A percentile compares a stretch with the other conserved stretches of the same genome.
These are phyloP conservation scores for Cisticola juncidis DNA, from an alignment of 2,113 vertebrate species.

Conservation along the genomic window DNA sequence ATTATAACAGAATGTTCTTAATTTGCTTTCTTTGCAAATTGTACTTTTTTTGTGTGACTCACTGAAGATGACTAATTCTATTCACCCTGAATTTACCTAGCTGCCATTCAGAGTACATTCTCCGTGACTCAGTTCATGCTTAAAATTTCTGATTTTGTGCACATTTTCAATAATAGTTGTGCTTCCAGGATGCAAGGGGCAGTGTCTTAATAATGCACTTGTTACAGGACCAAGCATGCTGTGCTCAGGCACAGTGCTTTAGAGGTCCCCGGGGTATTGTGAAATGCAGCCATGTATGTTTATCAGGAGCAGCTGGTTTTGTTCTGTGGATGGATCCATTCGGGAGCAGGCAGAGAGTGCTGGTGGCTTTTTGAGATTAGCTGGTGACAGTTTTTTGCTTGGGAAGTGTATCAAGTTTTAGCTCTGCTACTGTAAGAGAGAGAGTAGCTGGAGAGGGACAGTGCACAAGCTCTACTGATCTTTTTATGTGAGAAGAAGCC, in stretches of 20 bases:
- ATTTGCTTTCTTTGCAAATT: background rate
- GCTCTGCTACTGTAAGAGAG: background rate
- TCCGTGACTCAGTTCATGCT: background rate
- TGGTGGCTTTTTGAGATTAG: conserved; percentile 39
- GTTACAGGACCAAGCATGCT: background rate
- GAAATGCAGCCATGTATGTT: conserved; percentile 18
- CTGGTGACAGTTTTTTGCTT: conserved; percentile 23
- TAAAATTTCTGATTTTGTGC: background rate
- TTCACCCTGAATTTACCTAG: background rate
- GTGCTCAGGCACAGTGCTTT: background rate
- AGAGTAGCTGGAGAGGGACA: background rate
- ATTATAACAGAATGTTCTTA: background rate
- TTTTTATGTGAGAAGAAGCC: background rate
- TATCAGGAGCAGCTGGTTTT: conserved; percentile 59
- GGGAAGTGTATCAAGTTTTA: background rate
- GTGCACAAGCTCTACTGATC: background rate
- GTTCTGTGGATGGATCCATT: background rate
- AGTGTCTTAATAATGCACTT: background rate
- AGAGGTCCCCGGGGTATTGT: background rate
- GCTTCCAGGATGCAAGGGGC: background rate
- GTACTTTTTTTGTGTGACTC: background rate
- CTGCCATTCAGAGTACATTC: background rate
- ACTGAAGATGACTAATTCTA: background rate
- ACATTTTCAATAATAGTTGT: background rate
- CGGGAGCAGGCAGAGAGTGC: background rate